A percentile compares a stretch with the other conserved stretches of the same genome.
Evolutionary conservation across 1,140 invertebrate genomes (phyloP).

Genomic region (Bombus confusus): DNA sequence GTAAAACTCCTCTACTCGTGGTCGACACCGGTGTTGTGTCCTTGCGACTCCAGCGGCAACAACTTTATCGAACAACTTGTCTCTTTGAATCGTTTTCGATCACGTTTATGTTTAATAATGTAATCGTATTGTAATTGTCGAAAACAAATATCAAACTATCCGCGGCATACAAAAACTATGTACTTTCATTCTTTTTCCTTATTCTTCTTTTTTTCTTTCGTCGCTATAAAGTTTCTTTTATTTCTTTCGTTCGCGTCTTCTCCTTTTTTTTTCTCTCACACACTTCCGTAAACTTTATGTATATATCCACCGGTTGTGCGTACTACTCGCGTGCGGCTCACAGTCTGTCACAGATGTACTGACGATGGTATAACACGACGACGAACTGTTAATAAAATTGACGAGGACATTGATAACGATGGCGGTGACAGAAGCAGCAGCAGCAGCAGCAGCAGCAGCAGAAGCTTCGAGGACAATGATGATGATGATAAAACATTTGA

Average conservation of each 20-base stretch:
- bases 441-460: background rate
- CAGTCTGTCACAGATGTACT: conserved; percentile 55
- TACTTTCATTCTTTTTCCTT: conserved; percentile 8
- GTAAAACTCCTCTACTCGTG: conserved; percentile 58
- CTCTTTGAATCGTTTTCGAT: background rate
- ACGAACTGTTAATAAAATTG: background rate
- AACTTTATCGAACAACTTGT: conserved; percentile 26
- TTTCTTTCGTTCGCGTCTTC: background rate
- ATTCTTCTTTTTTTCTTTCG: conserved; percentile 12
- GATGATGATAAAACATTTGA: conserved; percentile 26
- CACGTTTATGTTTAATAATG: background rate
- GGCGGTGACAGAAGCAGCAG: background rate
- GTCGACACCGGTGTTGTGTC: conserved; percentile 56
- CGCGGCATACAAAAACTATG: background rate
- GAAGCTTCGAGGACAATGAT: background rate
- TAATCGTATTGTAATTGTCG: background rate
- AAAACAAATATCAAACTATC: conserved; percentile 51
- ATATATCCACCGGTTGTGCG: conserved; percentile 45
- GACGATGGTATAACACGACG: background rate
- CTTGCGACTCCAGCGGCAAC: conserved; percentile 43
- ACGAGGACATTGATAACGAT: conserved; percentile 5
- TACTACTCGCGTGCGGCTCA: conserved; percentile 26
- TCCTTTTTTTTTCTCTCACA: conserved; percentile 40
- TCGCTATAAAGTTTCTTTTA: conserved; percentile 20
- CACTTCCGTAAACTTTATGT: conserved; percentile 58